Base-by-base conservation (phyloP, 2,888 invertebrate genomes). In the Epirrita christyi region DNA sequence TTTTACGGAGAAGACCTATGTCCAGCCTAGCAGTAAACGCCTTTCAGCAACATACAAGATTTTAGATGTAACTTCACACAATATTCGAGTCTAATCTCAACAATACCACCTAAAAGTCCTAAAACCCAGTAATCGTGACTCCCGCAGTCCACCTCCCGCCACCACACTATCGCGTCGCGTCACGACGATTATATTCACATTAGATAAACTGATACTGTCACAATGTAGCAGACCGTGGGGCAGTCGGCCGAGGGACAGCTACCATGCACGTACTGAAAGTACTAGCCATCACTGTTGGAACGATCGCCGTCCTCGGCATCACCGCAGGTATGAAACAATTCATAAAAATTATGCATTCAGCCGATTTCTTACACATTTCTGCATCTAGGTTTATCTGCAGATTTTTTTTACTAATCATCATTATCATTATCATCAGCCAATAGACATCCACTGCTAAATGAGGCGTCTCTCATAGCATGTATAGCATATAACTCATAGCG, bases 261-360 rank as follows among this genome's bases (percentile, higher is more conserved):
- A 66, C 50, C 41, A 85, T 83, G 80, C 69, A 70, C 59, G 64
- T 73, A 50, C 46, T 78, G n/a, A 72, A 75, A 38, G 63, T 74
- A 8, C 59, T 76, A 0, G 71, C 65, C 6, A 70, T 83, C 44
- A 66, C 74, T 5, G 71, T 77, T 0, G 77, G 74, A 6, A 75
- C 80, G 13, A 53, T 85, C 4, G 74, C 75, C 8, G 65, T 79
- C 0, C 52, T 83, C 6, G 86, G 82, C 1, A 41, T 81, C 0
- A 72, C 83, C 34, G 80, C 78, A 76, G 88, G 88, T 88, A 73
- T 40, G 11, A n/a, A 7, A 34, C 6, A 7, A 2, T 9, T 32
- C 0, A 21, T 21, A 21, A 21, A 21, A 32, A 0, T 2, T 29
- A 29, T 29, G n/a, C n/a, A 29, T 2, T 29, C 28, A 29, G 28